phyloP scores from a whole-genome alignment of 1,140 invertebrate genomes.

The Episyrphus balteatus region DNA sequence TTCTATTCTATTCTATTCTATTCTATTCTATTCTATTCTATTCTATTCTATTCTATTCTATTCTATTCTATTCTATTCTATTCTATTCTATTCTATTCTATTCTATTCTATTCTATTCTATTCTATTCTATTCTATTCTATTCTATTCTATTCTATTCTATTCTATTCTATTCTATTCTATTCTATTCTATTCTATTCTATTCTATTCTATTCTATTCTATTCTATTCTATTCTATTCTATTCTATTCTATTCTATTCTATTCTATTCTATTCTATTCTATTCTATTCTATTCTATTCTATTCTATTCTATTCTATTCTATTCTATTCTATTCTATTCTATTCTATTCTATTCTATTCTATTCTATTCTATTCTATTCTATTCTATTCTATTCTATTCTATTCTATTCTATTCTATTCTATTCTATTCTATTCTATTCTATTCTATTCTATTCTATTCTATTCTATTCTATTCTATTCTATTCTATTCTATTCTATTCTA shows the following conservation, averaged over 20 bases:
- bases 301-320: constrained; percentile 2
- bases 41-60: not conserved
- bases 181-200: constrained; percentile 5
- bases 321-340: constrained; percentile 1
- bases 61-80: not conserved
- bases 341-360: constrained; percentile 4
- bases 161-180: constrained; percentile 1
- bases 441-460: constrained; percentile 6
- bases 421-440: constrained; percentile 6
- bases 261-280: constrained; percentile 3
- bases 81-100: constrained; percentile 1
- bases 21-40: not conserved
- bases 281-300: constrained; percentile 6
- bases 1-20: constrained; percentile 1
- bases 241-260: constrained; percentile 1
- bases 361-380: constrained; percentile 5
- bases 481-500: constrained; percentile 5
- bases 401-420: constrained; percentile 6
- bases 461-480: constrained; percentile 6
- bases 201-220: constrained; percentile 4
- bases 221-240: constrained; percentile 6
- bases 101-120: constrained; percentile 1
- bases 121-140: constrained; percentile 2
- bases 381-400: constrained; percentile 6
- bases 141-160: constrained; percentile 4